phyloP scores from a whole-genome alignment of 2,888 invertebrate genomes.

The Drosophila flavopinicola region DNA sequence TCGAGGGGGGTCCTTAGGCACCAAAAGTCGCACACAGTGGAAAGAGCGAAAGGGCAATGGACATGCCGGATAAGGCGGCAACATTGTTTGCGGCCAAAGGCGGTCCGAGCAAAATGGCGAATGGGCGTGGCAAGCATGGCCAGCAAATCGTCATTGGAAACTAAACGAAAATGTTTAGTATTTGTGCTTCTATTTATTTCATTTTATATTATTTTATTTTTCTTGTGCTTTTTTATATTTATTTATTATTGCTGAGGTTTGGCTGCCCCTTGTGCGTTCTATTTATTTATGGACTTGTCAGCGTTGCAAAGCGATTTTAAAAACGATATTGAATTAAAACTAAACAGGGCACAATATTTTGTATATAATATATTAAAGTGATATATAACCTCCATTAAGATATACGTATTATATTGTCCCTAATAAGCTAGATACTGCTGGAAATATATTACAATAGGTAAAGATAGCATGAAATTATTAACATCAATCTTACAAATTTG shows the following conservation, averaged over 20 bases:
- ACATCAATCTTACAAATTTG: not conserved
- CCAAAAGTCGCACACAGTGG: conserved; percentile 60
- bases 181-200: conserved; percentile 57
- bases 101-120: conserved; percentile 14
- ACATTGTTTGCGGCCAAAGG: conserved; percentile 56
- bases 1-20: conserved; percentile 17
- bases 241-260: conserved; percentile 61
- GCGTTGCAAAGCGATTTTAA: conserved; percentile 17
- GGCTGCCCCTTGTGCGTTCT: conserved; percentile 10
- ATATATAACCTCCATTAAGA: conserved; percentile 25
- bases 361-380: conserved; percentile 44
- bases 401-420: not conserved
- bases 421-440: not conserved
- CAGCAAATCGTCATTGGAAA: conserved; percentile 74
- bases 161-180: conserved; percentile 77
- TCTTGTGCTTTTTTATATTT: conserved; percentile 44
- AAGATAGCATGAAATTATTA: not conserved
- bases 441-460: not conserved
- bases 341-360: conserved; percentile 15
- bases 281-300: conserved; percentile 47
- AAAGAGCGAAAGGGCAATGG: conserved; percentile 16
- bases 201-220: conserved; percentile 21
- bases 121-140: conserved; percentile 45
- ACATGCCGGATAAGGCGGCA: conserved; percentile 57
- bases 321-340: conserved; percentile 39